phyloP scores from a whole-genome alignment of 2,113 vertebrate genomes.

The Corvus moneduloides region DNA sequence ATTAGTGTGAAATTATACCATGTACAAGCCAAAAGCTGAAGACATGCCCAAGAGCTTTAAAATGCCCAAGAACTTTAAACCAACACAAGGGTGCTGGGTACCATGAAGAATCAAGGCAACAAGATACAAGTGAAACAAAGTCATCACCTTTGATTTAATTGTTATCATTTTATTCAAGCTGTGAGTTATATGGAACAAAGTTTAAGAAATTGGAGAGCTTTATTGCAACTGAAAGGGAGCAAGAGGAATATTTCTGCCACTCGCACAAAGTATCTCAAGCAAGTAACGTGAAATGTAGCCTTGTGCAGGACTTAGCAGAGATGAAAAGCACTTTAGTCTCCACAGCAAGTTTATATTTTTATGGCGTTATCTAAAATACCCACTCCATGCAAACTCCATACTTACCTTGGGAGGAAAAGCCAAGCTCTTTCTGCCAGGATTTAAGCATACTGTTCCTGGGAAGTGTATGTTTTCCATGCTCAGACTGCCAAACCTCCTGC shows the following conservation, averaged over 20 bases:
- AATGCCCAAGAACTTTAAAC: neutral
- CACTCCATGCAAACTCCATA: neutral
- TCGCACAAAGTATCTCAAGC: neutral
- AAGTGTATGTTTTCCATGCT: neutral
- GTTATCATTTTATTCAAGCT: neutral
- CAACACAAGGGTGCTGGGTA: neutral
- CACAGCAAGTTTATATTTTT: neutral
- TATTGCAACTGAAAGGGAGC: neutral
- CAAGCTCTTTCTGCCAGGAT: neutral
- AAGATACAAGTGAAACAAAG: neutral
- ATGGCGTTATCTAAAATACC: neutral
- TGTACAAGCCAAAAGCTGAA: neutral
- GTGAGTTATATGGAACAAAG: neutral
- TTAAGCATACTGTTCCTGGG: neutral
- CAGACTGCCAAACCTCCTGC: neutral
- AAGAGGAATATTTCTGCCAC: neutral
- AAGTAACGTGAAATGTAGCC: neutral
- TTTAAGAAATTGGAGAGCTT: neutral
- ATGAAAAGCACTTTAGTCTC: neutral
- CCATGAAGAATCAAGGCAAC: neutral
- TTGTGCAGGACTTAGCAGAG: neutral
- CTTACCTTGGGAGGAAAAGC: constrained; percentile 2
- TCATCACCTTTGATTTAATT: neutral
- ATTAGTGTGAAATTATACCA: neutral
- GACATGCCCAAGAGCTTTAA: neutral